A percentile compares a stretch with the other conserved stretches of the same genome.
Evolutionary conservation across 2,797 vertebrate species (phyloP).

Genomic region (Pangasius sanitwongsei): DNA sequence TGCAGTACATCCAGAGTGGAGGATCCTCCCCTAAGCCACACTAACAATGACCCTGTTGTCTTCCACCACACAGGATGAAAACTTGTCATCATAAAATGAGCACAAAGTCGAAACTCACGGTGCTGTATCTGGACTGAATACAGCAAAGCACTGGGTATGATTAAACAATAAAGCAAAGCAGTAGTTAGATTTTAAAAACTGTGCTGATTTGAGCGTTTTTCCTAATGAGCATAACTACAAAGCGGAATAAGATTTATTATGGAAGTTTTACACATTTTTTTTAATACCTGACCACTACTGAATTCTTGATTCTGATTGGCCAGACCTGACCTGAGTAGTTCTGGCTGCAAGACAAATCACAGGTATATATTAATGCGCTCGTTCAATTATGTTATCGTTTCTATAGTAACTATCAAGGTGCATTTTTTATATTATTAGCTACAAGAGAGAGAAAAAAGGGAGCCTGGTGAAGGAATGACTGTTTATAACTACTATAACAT

Average conservation of each 20-base stretch:
- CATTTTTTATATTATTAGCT: neutral
- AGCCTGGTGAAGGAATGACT: neutral
- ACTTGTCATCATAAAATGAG: conserved; percentile 53
- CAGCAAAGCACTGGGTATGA: neutral
- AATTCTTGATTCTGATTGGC: neutral
- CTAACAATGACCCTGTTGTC: conserved; percentile 74
- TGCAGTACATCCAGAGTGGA: conserved; percentile 63
- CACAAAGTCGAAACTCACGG: conserved; percentile 44
- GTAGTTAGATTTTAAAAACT: neutral
- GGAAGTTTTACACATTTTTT: neutral
- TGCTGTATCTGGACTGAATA: conserved; percentile 25
- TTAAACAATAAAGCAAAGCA: neutral
- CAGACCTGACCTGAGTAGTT: no score
- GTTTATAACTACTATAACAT: neutral
- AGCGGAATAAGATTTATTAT: no score
- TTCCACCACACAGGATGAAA: conserved; percentile 52
- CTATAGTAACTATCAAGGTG: neutral
- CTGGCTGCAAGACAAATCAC: neutral
- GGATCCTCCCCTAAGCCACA: conserved; percentile 57
- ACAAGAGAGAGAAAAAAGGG: neutral
- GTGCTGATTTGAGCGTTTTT: neutral
- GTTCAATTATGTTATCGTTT: neutral
- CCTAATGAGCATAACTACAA: neutral
- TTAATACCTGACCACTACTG: neutral
- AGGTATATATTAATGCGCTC: neutral